Base-by-base conservation (phyloP, 2,797 vertebrate genomes). In the Muscicapa striata region DNA sequence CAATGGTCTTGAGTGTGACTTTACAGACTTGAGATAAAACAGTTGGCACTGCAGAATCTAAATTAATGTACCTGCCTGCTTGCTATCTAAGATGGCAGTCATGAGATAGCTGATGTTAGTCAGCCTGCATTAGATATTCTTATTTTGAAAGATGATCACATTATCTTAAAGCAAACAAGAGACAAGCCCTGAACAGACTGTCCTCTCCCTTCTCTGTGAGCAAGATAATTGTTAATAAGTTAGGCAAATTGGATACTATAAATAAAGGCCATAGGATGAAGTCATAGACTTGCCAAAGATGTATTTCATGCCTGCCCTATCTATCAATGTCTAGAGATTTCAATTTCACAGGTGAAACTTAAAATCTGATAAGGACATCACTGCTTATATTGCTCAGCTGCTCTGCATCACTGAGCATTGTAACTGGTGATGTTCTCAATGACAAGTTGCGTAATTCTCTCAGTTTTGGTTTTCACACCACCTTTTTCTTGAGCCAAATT, bases 271-370 rank as follows among this genome's bases (percentile, higher is more conserved):
- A 20, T 16, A 55, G 0, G 6, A 80, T 77, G 80, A 91, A 95
- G 62, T 77, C 72, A 59, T 5, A 95, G 69, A 38, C 73, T 84
- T 90, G 49, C 38, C 10, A 8, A 74, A 77, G 76, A 67, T 30
- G 12, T 55, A 46, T 83, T 91, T 93, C 23, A 36, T 80, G 76
- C 75, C 69, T 61, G 26, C 29, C 49, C 26, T 90, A 85, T 90
- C 52, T 34, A 80, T 91, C 90, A 83, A 16, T 64, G 83, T 75
- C 79, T 67, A 52, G 73, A 84, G 79, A 81, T 84, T 83, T 77
- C 73, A 63, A 27, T 90, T 91, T 86, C 69, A 86, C n/a, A 90
- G 83, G 83, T 95, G 85, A 93, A 91, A 93, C 32, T 79, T 80
- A 76, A 16, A 91, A n/a, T 75, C 45, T 90, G 76, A 86, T 94